These are phyloP conservation scores for Abscondita cerata DNA, from an alignment of 2,888 invertebrate species.

Conservation along the genomic window DNA sequence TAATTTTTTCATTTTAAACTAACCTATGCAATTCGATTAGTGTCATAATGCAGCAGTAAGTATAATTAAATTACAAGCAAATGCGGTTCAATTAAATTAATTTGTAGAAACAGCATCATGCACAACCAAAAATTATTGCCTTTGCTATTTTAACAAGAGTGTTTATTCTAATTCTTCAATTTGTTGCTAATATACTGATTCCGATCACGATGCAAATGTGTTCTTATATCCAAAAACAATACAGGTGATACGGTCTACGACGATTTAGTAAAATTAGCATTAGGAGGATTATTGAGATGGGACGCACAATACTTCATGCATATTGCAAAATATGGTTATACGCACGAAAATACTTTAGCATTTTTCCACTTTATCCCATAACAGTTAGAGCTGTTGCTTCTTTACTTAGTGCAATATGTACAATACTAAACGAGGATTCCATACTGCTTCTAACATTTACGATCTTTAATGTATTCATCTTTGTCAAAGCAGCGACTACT, in stretches of 20 bases:
- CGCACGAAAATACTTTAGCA: conserved; percentile 90
- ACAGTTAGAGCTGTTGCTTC: conserved; percentile 63
- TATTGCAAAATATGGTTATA: conserved; percentile 91
- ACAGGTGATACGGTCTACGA: conserved; percentile 62
- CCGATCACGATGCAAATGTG: conserved; percentile 82
- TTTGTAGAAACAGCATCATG: not conserved
- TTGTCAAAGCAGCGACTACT: conserved; percentile 72
- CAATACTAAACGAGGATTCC: conserved; percentile 66
- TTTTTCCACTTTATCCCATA: conserved; percentile 91
- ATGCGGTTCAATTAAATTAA: too few species aligned
- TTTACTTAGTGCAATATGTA: conserved; percentile 57
- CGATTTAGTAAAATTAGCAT: conserved; percentile 62
- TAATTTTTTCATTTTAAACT: too few species aligned
- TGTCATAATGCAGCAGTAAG: too few species aligned
- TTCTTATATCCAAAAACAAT: conserved; percentile 68
- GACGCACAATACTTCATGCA: conserved; percentile 96
- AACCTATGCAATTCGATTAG: too few species aligned
- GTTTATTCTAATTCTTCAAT: conserved; percentile 70
- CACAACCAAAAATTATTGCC: conserved; percentile 55
- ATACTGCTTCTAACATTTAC: conserved; percentile 72
- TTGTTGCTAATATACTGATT: conserved; percentile 69
- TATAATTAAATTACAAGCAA: too few species aligned
- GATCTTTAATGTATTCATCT: conserved; percentile 74
- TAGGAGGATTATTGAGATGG: conserved; percentile 91
- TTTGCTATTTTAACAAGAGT: conserved; percentile 72